A percentile compares a stretch with the other conserved stretches of the same genome.
Evolutionary conservation across 2,797 vertebrate species (phyloP).

Genomic region (Gallinago stenura): DNA sequence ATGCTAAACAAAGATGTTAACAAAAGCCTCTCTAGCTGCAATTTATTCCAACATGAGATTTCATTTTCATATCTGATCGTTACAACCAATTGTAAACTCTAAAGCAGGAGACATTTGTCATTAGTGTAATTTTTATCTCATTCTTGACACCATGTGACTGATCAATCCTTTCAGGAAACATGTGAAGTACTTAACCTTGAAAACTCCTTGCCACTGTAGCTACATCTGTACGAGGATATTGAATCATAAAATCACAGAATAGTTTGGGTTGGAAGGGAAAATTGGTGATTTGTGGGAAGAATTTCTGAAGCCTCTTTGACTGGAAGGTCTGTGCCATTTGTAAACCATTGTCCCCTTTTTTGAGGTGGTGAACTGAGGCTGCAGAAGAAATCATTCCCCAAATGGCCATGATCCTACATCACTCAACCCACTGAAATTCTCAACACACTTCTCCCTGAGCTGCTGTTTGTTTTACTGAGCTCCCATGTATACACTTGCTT

Average conservation of each 20-base stretch:
- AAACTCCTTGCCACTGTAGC: not conserved
- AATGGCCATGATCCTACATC: fast-evolving
- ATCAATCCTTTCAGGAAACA: not conserved
- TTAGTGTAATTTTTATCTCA: not conserved
- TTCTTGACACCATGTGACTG: not conserved
- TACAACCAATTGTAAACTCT: not conserved
- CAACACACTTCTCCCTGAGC: not conserved
- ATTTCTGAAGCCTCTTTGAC: not conserved
- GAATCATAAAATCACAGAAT: not conserved
- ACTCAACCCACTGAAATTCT: not conserved
- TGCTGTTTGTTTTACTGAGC: not conserved
- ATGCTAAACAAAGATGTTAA: not conserved
- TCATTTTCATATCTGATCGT: not conserved
- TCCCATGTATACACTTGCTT: not conserved
- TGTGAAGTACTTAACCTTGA: not conserved
- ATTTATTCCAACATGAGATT: not conserved
- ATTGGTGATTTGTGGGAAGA: not conserved
- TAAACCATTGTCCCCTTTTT: not conserved
- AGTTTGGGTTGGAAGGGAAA: not conserved
- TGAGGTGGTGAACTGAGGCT: not conserved
- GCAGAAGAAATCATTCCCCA: not conserved
- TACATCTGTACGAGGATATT: not conserved
- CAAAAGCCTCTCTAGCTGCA: not conserved
- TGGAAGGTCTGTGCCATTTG: not conserved
- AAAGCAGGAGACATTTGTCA: not conserved